Evolutionary conservation across 1,140 invertebrate species (phyloP).

Genomic region (Oncopodura yosiiana): DNA sequence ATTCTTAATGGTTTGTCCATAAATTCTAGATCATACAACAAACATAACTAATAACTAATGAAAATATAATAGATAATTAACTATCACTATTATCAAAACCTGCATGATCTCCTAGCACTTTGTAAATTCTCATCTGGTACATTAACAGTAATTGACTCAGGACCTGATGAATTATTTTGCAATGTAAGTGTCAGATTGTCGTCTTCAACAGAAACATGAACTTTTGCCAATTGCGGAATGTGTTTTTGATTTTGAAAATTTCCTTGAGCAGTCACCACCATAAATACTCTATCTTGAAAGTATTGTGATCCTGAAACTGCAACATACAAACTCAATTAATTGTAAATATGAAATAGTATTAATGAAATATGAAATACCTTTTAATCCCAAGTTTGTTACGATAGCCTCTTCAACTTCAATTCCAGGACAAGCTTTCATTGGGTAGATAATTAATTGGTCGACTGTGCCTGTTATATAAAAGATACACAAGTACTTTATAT

Average conservation of each 20-base stretch:
- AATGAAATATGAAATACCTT: constrained; percentile 11
- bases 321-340: not conserved
- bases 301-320: not conserved
- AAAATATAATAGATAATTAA: too few relatives aligned
- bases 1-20: constrained; percentile 1
- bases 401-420: constrained; percentile 5
- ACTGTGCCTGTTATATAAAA: too few relatives aligned
- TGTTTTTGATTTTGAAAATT: constrained; percentile 1
- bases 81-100: not conserved
- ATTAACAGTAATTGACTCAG: too few relatives aligned
- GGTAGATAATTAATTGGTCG: constrained; percentile 15
- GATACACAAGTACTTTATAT: too few relatives aligned
- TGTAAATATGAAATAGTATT: not conserved
- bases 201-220: not conserved
- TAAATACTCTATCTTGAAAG: constrained; percentile 13
- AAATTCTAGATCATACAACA: constrained; percentile 10
- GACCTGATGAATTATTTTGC: too few relatives aligned
- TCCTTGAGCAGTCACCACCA: constrained; percentile 1
- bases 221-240: not conserved
- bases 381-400: constrained; percentile 15
- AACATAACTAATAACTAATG: too few relatives aligned
- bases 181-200: not conserved
- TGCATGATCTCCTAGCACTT: constrained; percentile 3
- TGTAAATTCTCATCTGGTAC: not conserved
- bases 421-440: constrained; percentile 16